Evolutionary conservation across 2,113 vertebrate genomes (phyloP).

Genomic region (Nothoprocta pentlandii): DNA sequence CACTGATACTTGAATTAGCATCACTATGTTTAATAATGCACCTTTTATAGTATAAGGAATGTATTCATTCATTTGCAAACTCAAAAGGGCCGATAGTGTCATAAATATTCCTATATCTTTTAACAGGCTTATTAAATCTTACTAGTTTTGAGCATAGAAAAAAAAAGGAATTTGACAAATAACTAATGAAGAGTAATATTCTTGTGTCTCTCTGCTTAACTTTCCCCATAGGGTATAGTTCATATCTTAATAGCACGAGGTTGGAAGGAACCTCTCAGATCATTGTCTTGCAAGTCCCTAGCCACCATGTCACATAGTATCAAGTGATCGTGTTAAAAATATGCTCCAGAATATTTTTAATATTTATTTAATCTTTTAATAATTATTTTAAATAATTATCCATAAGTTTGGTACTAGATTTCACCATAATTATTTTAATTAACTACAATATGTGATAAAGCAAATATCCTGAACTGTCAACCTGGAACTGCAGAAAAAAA

Average conservation of each 20-base stretch:
- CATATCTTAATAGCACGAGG: not conserved
- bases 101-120: not conserved
- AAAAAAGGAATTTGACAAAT: not conserved
- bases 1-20: not conserved
- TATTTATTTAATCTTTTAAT: not conserved
- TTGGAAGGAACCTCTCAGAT: not conserved
- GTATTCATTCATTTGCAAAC: not conserved
- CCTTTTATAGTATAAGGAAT: not conserved
- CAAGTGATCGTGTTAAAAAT: not conserved
- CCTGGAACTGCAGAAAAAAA: not conserved
- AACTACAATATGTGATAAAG: not conserved
- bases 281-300: not conserved
- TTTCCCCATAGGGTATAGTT: not conserved
- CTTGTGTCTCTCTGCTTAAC: not conserved
- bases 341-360: not conserved
- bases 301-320: not conserved
- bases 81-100: not conserved
- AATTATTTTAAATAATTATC: not conserved
- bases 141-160: not conserved
- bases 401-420: not conserved
- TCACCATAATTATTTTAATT: not conserved
- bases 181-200: not conserved
- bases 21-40: not conserved
- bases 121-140: not conserved
- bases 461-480: not conserved